Evolutionary conservation across 2,113 vertebrate species (phyloP).

Genomic region (Odobenus rosmarus): DNA sequence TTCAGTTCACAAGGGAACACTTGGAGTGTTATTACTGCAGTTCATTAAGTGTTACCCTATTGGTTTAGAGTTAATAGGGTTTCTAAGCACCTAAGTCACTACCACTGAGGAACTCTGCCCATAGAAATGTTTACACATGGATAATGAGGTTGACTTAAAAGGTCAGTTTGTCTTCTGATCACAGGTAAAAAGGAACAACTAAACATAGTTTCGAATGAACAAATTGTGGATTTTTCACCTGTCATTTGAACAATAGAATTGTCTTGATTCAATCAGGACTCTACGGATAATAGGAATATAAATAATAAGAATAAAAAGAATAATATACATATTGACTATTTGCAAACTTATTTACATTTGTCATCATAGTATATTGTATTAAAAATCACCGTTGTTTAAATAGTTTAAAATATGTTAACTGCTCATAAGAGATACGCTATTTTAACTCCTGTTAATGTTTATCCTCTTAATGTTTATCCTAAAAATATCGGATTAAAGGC

Average conservation of each 20-base stretch:
- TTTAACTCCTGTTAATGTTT: background rate
- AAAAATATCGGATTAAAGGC: background rate
- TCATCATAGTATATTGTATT: background rate
- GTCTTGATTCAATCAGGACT: background rate
- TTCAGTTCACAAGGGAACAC: constrained; percentile 31
- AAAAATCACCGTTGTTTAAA: background rate
- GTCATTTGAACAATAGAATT: background rate
- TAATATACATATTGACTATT: background rate
- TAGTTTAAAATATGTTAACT: background rate
- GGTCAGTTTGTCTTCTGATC: background rate
- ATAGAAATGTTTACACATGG: background rate
- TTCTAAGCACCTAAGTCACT: constrained; percentile 51
- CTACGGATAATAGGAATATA: background rate
- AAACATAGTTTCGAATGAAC: background rate
- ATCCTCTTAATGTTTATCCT: background rate
- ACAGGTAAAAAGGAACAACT: background rate
- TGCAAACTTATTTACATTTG: background rate
- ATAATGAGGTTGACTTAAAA: constrained; percentile 23
- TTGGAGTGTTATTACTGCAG: constrained; percentile 1
- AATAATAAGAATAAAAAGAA: background rate
- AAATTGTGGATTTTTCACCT: background rate
- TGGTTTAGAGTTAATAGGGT: constrained; percentile 59
- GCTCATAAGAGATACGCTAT: background rate
- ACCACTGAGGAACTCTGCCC: background rate
- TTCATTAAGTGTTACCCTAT: constrained; percentile 54